phyloP scores from a whole-genome alignment of 2,888 invertebrate species.

The Syrista parreyssii region DNA sequence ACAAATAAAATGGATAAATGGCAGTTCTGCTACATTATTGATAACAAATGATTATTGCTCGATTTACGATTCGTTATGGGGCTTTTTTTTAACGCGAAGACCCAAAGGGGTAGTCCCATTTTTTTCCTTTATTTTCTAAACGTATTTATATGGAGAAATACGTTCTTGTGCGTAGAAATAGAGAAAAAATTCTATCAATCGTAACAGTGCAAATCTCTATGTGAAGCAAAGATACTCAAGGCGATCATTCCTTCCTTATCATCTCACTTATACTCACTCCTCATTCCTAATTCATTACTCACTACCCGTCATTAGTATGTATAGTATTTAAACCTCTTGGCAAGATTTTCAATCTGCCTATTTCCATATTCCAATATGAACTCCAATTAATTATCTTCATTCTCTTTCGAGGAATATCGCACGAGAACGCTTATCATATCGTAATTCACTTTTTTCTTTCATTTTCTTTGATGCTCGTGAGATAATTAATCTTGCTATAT shows the following conservation, averaged over 20 bases:
- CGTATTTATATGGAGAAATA: constrained; percentile 15
- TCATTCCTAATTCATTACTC: background rate
- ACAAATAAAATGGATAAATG: constrained; percentile 6
- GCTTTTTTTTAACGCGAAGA: constrained; percentile 5
- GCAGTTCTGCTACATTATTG: background rate
- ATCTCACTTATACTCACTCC: background rate
- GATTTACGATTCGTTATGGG: background rate
- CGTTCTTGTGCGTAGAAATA: constrained; percentile 20
- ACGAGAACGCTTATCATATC: background rate
- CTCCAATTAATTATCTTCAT: background rate
- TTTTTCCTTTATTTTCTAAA: background rate
- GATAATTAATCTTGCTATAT: background rate
- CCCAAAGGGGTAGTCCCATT: background rate
- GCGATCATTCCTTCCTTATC: background rate
- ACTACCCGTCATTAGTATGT: background rate
- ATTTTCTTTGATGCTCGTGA: background rate
- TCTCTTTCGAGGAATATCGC: background rate
- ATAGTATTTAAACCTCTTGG: background rate
- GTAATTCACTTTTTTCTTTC: background rate
- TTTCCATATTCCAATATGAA: background rate
- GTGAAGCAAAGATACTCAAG: background rate
- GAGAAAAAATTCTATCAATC: background rate
- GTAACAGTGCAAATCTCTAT: background rate
- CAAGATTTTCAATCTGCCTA: background rate
- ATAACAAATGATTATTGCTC: background rate